Base-by-base conservation (phyloP, 2,797 vertebrate species). In the Gymnothorax javanicus region DNA sequence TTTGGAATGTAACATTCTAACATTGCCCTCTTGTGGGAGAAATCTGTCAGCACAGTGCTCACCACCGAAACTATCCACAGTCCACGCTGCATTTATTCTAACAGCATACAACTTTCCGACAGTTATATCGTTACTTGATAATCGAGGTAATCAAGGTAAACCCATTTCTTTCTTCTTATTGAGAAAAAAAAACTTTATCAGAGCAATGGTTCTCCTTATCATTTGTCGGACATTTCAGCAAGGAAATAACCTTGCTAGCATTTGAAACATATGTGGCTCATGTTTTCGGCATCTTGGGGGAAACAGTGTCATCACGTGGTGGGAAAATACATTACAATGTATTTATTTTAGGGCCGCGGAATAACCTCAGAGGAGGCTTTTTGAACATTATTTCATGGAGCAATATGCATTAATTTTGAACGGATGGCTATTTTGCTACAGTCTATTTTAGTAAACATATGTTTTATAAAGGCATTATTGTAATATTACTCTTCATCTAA, bases 241-340 rank as follows among this genome's bases (percentile, higher is more conserved):
- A 43, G 33, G 69, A 85, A 83, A 59, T 87, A 43, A n/a, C 59
- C 23, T 82, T 59, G 52, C 59, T 62, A 25, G 56, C 7, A 64
- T 79, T 64, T 85, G n/a, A 57, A 33, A 43, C 71, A 58, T 5
- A 57, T 69, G 58, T 57, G 56, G 60, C 56, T 62, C 8, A 20
- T 13, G 58, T 85, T 67, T 85, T 64, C 8, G 43, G 60, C 54
- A 59, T 71, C 5, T 23, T 85, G 20, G n/a, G 27, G 13, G 75
- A 59, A 85, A 82, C 83, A 79, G 84, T 60, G 75, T 54, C 87
- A 81, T 59, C 11, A 27, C 71, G 87, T 85, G 87, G 52, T 56
- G 8, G 62, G 17, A 58, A 64, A 13, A 43, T 5, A 15, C 59
- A 84, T 62, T 20, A 57, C 58, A 62, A 15, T 0, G 43, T 52